These are phyloP conservation scores for Ctenicera cuprea DNA, from an alignment of 2,888 invertebrate species.

Conservation along the genomic window DNA sequence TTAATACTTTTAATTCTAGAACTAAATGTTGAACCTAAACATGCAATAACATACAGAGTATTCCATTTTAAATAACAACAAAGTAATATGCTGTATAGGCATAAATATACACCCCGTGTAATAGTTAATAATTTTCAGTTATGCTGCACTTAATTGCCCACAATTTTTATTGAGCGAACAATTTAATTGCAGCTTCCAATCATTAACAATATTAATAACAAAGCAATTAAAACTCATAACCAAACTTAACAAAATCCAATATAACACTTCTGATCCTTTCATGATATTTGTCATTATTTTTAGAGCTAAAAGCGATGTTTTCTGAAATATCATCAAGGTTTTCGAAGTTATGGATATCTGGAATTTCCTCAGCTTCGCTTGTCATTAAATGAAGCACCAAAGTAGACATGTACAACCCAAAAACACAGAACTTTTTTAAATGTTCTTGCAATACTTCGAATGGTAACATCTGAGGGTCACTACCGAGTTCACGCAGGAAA, in stretches of 20 bases:
- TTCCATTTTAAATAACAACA: too few relatives aligned
- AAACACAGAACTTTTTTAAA: slow-evolving; percentile 60
- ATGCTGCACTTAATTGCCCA: too few relatives aligned
- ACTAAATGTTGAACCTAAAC: too few relatives aligned
- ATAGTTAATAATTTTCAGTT: too few relatives aligned
- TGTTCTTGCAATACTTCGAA: slow-evolving; percentile 61
- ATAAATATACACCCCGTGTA: too few relatives aligned
- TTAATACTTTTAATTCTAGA: too few relatives aligned
- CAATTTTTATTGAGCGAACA: too few relatives aligned
- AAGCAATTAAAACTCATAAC: slow-evolving; percentile 38
- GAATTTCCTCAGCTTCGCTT: slow-evolving; percentile 55
- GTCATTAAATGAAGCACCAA: slow-evolving; percentile 60
- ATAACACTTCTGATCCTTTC: slow-evolving; percentile 50
- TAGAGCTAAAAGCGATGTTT: background rate
- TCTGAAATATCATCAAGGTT: slow-evolving; percentile 30
- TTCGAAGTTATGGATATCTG: slow-evolving; percentile 48
- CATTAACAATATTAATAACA: too few relatives aligned
- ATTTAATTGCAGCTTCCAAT: too few relatives aligned
- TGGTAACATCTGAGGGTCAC: slow-evolving; percentile 61
- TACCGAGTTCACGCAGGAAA: slow-evolving; percentile 57
- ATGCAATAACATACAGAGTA: too few relatives aligned
- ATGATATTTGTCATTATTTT: slow-evolving; percentile 51
- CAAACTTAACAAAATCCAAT: slow-evolving; percentile 44
- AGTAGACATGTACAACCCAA: slow-evolving; percentile 60
- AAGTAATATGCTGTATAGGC: too few relatives aligned